phyloP scores from a whole-genome alignment of 2,888 invertebrate genomes.

The Dioctria rufipes region DNA sequence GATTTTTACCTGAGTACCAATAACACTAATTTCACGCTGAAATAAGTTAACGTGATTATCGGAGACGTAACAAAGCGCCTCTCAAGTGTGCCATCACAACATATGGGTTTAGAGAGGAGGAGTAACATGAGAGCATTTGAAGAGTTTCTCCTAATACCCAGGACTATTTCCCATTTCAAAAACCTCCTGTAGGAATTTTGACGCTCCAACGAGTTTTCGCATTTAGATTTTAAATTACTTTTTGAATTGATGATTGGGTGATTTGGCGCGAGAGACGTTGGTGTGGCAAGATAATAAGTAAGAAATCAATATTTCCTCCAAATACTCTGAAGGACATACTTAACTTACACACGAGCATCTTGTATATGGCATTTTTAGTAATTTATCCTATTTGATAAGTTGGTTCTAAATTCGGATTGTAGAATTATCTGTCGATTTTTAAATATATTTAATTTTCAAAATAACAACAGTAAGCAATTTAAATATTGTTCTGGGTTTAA shows the following conservation, averaged over 20 bases:
- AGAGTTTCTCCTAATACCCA: background rate
- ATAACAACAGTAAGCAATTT: no score
- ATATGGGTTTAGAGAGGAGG: background rate
- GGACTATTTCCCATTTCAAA: slow-evolving; percentile 12
- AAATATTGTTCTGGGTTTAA: no score
- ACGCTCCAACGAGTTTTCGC: slow-evolving; percentile 49
- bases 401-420: no score
- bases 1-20: slow-evolving; percentile 38
- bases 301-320: slow-evolving; percentile 12
- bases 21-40: slow-evolving; percentile 54
- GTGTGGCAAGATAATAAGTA: slow-evolving; percentile 34
- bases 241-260: slow-evolving; percentile 43
- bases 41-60: slow-evolving; percentile 52
- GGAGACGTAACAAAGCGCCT: slow-evolving; percentile 27
- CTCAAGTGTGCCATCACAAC: background rate
- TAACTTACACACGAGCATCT: no score
- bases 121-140: slow-evolving; percentile 7
- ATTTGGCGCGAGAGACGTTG: background rate
- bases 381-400: no score
- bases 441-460: no score
- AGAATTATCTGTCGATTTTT: no score
- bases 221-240: slow-evolving; percentile 51
- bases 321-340: no score
- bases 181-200: slow-evolving; percentile 39
- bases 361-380: no score